These are phyloP conservation scores for Zosterops japonicus DNA, from an alignment of 2,113 vertebrate genomes.

Conservation along the genomic window DNA sequence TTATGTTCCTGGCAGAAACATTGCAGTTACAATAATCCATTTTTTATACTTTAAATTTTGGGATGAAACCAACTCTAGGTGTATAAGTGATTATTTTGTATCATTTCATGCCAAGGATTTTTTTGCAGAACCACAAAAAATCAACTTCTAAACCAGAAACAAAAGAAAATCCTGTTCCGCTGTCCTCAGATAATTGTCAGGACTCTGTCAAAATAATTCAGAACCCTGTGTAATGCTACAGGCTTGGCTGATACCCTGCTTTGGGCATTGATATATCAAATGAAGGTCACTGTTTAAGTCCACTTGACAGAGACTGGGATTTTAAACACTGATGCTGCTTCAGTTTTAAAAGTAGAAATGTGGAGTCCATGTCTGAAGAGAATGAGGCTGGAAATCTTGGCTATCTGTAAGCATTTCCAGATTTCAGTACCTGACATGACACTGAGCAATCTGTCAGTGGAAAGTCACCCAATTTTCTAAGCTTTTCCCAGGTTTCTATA, in stretches of 20 bases:
- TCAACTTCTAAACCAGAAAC: background rate
- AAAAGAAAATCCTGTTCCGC: background rate
- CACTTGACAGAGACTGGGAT: background rate
- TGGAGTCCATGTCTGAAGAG: background rate
- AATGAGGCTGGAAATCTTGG: background rate
- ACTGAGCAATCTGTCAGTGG: background rate
- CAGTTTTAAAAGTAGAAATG: background rate
- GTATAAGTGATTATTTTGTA: background rate
- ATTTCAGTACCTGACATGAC: background rate
- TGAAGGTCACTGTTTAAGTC: background rate
- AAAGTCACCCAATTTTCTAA: background rate
- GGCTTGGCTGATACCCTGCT: background rate
- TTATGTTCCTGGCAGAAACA: background rate
- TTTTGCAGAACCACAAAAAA: background rate
- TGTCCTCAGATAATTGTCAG: background rate
- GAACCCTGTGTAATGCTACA: fast-evolving
- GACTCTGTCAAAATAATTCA: background rate
- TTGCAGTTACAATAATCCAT: background rate
- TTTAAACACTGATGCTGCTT: background rate
- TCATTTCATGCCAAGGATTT: background rate
- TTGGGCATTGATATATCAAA: background rate
- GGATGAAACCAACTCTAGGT: background rate
- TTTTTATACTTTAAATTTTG: background rate
- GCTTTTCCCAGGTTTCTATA: background rate
- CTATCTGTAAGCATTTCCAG: background rate